Evolutionary conservation across 35 echinoderm and acorn worm genomes (phyloP), one percentile per base, ranked within the genome.

Genomic region (Apostichopus japonicus): DNA sequence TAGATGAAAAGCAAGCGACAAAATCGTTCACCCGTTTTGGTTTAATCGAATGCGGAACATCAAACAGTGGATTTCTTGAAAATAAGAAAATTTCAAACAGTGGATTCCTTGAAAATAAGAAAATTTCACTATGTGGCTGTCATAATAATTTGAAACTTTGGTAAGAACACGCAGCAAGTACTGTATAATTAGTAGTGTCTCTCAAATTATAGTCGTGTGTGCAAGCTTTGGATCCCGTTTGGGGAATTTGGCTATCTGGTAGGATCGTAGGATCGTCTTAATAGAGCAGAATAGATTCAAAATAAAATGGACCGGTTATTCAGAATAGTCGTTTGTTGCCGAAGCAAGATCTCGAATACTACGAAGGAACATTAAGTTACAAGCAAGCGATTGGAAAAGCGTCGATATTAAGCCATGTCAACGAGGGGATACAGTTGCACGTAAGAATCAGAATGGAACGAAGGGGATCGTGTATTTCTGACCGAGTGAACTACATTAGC

Each of bases 141-240:
- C 1, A 33, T 33, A n/a, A 33, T 33, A 33, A 33, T 33, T 33
- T 33, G 27, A 33, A 33, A 33, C 27, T 33, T 33, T 33, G 27
- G 27, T 33, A 33, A 33, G 27, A 33, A 33, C 1, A 33, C 27
- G 27, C 27, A 33, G 0, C 27, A 33, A 33, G 6, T 7, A 59
- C 11, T 59, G 57, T 59, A 59, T 13, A 59, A 59, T 59, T 59
- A 17, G 10, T 25, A 79, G 51, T 79, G 77, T 22, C 77, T 4
- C 0, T 79, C 6, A 79, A 79, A 79, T 5, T 79, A 5, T 52
- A 79, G 23, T 79, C 77, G 4, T 11, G 5, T 24, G 77, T 79
- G 16, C 77, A 79, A 10, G 77, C 77, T 4, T 52, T 79, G n/a
- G n/a, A 79, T 79, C 77, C 77, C n/a, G 25, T 79, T 16, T 77